A percentile compares a stretch with the other conserved stretches of the same genome.
Conservation (phyloP, 2,888 invertebrate species). For the Chorisops tibialis region DNA sequence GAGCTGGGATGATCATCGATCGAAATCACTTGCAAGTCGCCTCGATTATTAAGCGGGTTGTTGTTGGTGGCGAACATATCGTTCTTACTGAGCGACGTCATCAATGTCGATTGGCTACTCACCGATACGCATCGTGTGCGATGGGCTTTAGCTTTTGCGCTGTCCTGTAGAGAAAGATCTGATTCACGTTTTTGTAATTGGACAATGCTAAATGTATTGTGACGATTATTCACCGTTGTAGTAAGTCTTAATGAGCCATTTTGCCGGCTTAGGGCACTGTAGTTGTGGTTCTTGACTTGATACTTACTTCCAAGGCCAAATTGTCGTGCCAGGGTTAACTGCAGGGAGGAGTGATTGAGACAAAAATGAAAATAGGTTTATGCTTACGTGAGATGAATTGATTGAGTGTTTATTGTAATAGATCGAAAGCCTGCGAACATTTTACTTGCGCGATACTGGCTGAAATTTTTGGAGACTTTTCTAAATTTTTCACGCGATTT, state of each 20-base stretch:
- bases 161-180: conserved; percentile 48
- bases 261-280: conserved; percentile 46
- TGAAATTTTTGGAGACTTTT: too few relatives aligned
- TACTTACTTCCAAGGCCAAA: conserved; percentile 45
- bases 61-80: conserved; percentile 41
- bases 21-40: conserved; percentile 24
- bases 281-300: conserved; percentile 46
- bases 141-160: conserved; percentile 37
- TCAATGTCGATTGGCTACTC: conserved; percentile 45
- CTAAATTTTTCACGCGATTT: too few relatives aligned
- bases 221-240: conserved; percentile 49
- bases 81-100: conserved; percentile 43
- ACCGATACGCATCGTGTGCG: conserved; percentile 45
- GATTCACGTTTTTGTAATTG: conserved; percentile 50
- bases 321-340: conserved; percentile 49
- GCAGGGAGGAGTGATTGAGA: not conserved
- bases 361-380: not conserved
- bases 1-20: conserved; percentile 11
- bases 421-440: too few relatives aligned
- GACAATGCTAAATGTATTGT: conserved; percentile 44
- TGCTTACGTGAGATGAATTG: not conserved
- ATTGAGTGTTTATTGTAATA: too few relatives aligned
- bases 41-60: conserved; percentile 24
- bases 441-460: too few relatives aligned
- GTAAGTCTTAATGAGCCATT: conserved; percentile 49